Percentiles rank a stretch among this genome's conserved stretches.
Evolutionary conservation across 1,140 invertebrate species (phyloP).

Genomic region (Cyclargus thomasi): DNA sequence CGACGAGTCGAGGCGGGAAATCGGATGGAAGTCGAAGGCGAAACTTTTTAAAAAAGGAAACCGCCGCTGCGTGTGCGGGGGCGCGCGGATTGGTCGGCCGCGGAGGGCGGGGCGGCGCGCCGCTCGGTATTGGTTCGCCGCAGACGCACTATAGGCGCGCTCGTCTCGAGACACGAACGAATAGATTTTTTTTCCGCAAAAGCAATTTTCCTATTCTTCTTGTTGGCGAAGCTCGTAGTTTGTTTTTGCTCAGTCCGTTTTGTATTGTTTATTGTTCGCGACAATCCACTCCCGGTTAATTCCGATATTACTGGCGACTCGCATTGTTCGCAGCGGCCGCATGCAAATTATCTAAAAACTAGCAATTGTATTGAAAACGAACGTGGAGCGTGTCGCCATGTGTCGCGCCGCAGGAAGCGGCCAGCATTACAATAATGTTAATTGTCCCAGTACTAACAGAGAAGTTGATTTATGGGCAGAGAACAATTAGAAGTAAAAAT

Average conservation of each 20-base stretch:
- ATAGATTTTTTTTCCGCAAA: slow-evolving; percentile 73
- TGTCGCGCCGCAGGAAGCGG: slow-evolving; percentile 39
- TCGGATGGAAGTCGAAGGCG: slow-evolving; percentile 67
- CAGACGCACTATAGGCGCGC: slow-evolving; percentile 57
- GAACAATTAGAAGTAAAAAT: no score
- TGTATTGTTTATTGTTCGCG: slow-evolving; percentile 71
- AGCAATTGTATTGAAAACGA: slow-evolving; percentile 55
- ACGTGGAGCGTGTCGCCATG: slow-evolving; percentile 39
- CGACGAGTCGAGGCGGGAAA: slow-evolving; percentile 66
- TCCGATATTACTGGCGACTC: slow-evolving; percentile 61
- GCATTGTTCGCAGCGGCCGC: slow-evolving; percentile 57
- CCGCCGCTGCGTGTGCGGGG: slow-evolving; percentile 50
- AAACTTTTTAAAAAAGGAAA: slow-evolving; percentile 73
- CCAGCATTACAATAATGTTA: slow-evolving; percentile 36
- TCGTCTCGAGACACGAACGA: slow-evolving; percentile 65
- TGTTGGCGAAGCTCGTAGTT: slow-evolving; percentile 67
- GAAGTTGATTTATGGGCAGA: neutral
- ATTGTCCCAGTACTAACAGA: slow-evolving; percentile 31
- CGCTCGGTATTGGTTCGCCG: slow-evolving; percentile 52
- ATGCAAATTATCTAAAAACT: slow-evolving; percentile 65
- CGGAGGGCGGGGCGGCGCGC: slow-evolving; percentile 47
- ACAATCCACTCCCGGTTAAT: slow-evolving; percentile 68
- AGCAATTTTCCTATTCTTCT: slow-evolving; percentile 75
- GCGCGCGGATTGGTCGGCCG: slow-evolving; percentile 43
- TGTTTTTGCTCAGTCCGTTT: slow-evolving; percentile 66